Conservation (phyloP, 2,797 vertebrate genomes). For the Eidolon dupreanum region DNA sequence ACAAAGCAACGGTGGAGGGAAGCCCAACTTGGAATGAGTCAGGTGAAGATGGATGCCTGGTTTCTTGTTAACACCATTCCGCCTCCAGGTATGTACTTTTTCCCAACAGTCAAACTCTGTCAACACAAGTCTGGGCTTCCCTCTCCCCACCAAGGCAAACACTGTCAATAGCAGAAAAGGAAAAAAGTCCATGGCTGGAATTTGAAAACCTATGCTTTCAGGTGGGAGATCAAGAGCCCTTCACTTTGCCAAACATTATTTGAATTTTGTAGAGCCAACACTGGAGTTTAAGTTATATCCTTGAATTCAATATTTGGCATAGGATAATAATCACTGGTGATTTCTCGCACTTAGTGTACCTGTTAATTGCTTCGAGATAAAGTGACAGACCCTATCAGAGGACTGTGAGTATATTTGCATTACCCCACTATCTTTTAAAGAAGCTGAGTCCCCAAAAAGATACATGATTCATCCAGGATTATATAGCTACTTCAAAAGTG, state of each 20-base stretch:
- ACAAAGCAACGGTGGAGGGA: conserved; percentile 37
- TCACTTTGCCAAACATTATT: conserved; percentile 74
- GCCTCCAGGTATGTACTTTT: conserved; percentile 72
- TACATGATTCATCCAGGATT: not conserved
- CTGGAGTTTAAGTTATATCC: conserved; percentile 56
- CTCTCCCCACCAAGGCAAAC: conserved; percentile 51
- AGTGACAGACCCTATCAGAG: not conserved
- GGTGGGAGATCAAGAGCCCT: conserved; percentile 78
- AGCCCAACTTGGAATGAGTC: conserved; percentile 47
- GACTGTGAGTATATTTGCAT: not conserved
- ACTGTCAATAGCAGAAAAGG: conserved; percentile 47
- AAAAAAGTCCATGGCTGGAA: conserved; percentile 44
- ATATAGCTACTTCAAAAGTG: not conserved
- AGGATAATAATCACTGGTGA: not conserved
- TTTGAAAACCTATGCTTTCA: conserved; percentile 74
- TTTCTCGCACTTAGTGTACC: conserved; percentile 20
- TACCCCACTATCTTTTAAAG: not conserved
- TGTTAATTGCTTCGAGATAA: conserved; percentile 57
- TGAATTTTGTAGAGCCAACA: conserved; percentile 79
- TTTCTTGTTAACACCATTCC: conserved; percentile 66
- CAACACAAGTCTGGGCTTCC: conserved; percentile 73
- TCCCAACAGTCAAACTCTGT: conserved; percentile 71
- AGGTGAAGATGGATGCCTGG: not conserved
- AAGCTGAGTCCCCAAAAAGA: not conserved
- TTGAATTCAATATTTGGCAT: conserved; percentile 70